phyloP scores from a whole-genome alignment of 1,140 invertebrate species.

The Macrobrachium rosenbergii region DNA sequence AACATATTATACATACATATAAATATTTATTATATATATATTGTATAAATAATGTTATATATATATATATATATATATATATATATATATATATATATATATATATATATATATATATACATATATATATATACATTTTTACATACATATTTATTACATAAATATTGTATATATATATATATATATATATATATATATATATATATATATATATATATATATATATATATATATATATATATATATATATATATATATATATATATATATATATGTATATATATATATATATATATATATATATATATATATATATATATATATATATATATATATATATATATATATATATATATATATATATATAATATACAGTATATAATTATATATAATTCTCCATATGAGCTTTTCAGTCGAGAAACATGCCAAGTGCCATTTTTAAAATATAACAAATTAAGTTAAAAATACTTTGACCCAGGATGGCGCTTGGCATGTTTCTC shows the following conservation, averaged over 20 bases:
- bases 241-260: conserved; percentile 25
- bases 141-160: not conserved
- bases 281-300: too few relatives aligned
- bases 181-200: conserved; percentile 9
- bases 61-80: not conserved
- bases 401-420: too few relatives aligned
- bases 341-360: not conserved
- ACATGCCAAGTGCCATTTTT: too few relatives aligned
- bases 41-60: too few relatives aligned
- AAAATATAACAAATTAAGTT: too few relatives aligned
- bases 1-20: too few relatives aligned
- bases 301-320: not conserved
- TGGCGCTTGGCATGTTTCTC: too few relatives aligned
- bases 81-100: not conserved
- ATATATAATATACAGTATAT: too few relatives aligned
- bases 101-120: not conserved
- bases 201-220: conserved; percentile 11
- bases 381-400: too few relatives aligned
- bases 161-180: conserved; percentile 1
- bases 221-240: conserved; percentile 18
- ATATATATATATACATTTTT: not conserved
- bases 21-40: too few relatives aligned
- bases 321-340: conserved; percentile 11
- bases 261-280: not conserved
- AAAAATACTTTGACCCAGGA: too few relatives aligned